phyloP scores from a whole-genome alignment of 2,888 invertebrate species.

The Lochmaea crataegi region DNA sequence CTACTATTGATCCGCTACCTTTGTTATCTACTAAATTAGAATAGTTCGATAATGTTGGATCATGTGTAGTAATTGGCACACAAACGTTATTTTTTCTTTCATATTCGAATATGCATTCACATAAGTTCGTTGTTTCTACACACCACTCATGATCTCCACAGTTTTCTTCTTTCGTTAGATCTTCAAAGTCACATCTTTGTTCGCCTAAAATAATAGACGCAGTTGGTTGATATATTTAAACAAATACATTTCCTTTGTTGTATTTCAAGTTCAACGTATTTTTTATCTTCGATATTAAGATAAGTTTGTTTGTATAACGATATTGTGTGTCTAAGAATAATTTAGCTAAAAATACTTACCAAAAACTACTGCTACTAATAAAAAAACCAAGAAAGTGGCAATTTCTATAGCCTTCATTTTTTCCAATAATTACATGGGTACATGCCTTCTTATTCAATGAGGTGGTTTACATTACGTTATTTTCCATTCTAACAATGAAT shows the following conservation, averaged over 20 bases:
- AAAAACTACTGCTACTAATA: slow-evolving; percentile 22
- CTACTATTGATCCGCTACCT: slow-evolving; percentile 57
- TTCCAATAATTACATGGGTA: slow-evolving; percentile 47
- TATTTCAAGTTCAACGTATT: background rate
- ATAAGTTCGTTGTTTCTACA: slow-evolving; percentile 49
- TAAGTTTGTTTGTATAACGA: slow-evolving; percentile 13
- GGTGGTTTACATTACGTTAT: slow-evolving; percentile 19
- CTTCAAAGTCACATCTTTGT: slow-evolving; percentile 45
- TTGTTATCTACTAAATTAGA: slow-evolving; percentile 56
- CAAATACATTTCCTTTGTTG: slow-evolving; percentile 11
- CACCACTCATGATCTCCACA: slow-evolving; percentile 53
- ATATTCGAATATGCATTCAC: slow-evolving; percentile 57
- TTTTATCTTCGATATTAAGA: slow-evolving; percentile 4
- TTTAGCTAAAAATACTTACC: slow-evolving; percentile 26
- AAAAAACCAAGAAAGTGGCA: slow-evolving; percentile 33
- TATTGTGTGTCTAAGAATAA: background rate
- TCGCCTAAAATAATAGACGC: slow-evolving; percentile 42
- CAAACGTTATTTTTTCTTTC: slow-evolving; percentile 49
- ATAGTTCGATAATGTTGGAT: slow-evolving; percentile 50
- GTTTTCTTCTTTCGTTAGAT: slow-evolving; percentile 30
- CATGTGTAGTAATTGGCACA: slow-evolving; percentile 36
- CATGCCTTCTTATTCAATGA: slow-evolving; percentile 22
- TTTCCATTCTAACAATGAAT: slow-evolving; percentile 34
- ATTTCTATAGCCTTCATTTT: slow-evolving; percentile 45
- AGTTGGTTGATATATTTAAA: background rate